phyloP scores from a whole-genome alignment of 2,888 invertebrate genomes.

The Acanthosepion pharaonis region DNA sequence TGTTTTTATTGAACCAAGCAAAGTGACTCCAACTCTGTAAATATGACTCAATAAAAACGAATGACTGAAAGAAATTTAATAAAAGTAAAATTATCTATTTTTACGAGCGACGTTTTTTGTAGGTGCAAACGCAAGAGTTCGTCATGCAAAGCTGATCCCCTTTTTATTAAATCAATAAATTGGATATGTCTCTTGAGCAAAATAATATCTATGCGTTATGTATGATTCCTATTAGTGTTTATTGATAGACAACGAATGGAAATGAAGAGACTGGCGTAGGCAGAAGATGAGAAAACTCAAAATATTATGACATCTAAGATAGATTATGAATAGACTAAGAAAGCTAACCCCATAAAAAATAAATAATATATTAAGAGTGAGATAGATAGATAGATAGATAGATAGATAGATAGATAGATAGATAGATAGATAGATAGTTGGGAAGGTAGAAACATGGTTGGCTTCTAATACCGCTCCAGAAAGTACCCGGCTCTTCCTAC shows the following conservation, averaged over 20 bases:
- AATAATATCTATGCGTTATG: not conserved
- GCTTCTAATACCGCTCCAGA: too few relatives aligned
- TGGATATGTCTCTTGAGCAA: not conserved
- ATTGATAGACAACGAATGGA: too few relatives aligned
- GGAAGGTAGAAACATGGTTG: not conserved
- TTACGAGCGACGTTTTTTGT: not conserved
- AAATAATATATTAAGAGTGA: too few relatives aligned
- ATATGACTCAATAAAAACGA: not conserved
- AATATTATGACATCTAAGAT: too few relatives aligned
- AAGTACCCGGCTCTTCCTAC: too few relatives aligned
- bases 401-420: not conserved
- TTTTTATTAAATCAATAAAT: not conserved
- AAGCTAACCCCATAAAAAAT: too few relatives aligned
- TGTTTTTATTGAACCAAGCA: too few relatives aligned
- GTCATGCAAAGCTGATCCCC: not conserved
- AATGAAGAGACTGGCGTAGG: not conserved
- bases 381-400: not conserved
- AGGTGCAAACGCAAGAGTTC: not conserved
- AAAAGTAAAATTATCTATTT: not conserved
- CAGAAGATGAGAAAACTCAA: too few relatives aligned
- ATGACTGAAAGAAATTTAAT: not conserved
- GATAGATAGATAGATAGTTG: not conserved
- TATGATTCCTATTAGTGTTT: too few relatives aligned
- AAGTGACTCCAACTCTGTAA: too few relatives aligned
- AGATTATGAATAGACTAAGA: too few relatives aligned